Evolutionary conservation across 2,113 vertebrate species (phyloP), one percentile per base, ranked within the genome.

Genomic region (Ancistrus triradiatus): DNA sequence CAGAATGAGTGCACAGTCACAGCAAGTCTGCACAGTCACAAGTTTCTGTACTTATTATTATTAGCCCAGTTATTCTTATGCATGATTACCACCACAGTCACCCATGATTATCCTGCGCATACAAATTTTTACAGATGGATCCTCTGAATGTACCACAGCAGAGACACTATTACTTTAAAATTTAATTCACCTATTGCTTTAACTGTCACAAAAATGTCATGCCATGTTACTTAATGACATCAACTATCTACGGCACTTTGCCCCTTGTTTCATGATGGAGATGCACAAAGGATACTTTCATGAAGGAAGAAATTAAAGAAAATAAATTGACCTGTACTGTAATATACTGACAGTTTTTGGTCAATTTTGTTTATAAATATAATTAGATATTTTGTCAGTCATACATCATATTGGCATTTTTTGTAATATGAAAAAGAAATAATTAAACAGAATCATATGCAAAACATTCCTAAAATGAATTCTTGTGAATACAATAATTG

Each of bases 171-270:
- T 81, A 63, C 75, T 78, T 66, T 38, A 58, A 80, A 69, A 65
- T 72, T 79, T 17, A 5, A 6, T 58, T 42, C 81, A 73, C 69
- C 66, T 84, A 82, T 86, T 84, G 82, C 84, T 85, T 80, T 77
- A 53, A 61, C 71, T 80, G 77, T 66, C 59, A 75, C 71, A 86
- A 24, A 86, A 83, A 85, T 84, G 68, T 78, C 31, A 59, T 57
- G 69, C 63, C 68, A 77, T 71, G 55, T 57, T 31, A 53, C 76
- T 68, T 50, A 19, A 21, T 28, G 46, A 42, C 43, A 44, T 27
- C 63, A 37, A 52, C 43, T 25, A 76, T 72, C 73, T 75, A 81
- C 75, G 82, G 57, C 49, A 42, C 27, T 33, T 38, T 25, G 37
- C 46, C 17, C 25, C 18, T 15, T 40, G 44, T 31, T 49, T 66